Conservation (phyloP, 2,113 vertebrate species). For the Gadus chalcogrammus region DNA sequence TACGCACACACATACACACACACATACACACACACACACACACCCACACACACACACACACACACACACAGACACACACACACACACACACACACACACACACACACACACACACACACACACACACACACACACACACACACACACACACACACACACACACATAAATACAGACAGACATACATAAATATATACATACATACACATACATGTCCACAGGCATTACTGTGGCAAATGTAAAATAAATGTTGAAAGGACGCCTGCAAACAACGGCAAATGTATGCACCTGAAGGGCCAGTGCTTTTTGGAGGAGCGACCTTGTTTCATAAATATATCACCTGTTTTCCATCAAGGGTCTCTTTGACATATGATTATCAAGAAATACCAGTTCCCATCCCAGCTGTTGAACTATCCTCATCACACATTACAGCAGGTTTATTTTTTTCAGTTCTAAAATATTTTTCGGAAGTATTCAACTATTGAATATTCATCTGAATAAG, state of each 20-base stretch:
- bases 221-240: slow-evolving; percentile 56
- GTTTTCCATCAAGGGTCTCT: too few species aligned
- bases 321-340: slow-evolving; percentile 50
- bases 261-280: slow-evolving; percentile 77
- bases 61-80: neutral
- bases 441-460: too few species aligned
- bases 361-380: too few species aligned
- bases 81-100: neutral
- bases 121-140: neutral
- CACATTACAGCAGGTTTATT: too few species aligned
- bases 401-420: too few species aligned
- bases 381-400: too few species aligned
- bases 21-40: too few species aligned
- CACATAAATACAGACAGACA: neutral
- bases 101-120: neutral
- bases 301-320: slow-evolving; percentile 66
- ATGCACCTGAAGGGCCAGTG: slow-evolving; percentile 73
- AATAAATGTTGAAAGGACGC: slow-evolving; percentile 70
- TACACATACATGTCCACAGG: slow-evolving; percentile 16
- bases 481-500: too few species aligned
- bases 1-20: too few species aligned
- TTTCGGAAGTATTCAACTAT: too few species aligned
- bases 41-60: neutral
- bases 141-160: neutral
- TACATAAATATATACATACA: neutral